Evolutionary conservation across 1,140 invertebrate species (phyloP).

Genomic region (Ostrea edulis): DNA sequence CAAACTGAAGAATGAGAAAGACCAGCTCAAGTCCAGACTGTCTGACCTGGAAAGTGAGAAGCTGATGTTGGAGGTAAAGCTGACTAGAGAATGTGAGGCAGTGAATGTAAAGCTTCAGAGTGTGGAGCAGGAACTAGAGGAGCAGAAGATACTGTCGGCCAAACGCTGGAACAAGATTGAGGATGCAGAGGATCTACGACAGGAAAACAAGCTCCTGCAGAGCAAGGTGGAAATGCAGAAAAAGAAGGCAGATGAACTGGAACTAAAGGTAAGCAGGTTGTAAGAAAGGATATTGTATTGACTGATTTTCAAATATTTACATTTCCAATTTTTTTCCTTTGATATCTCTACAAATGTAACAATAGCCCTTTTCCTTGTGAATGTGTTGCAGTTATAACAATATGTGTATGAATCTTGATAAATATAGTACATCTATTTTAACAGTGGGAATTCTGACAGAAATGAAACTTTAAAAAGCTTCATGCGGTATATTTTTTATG

Average conservation of each 20-base stretch:
- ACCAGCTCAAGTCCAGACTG: conserved; percentile 81
- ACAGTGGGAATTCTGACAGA: too few relatives aligned
- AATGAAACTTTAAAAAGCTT: too few relatives aligned
- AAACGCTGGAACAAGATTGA: conserved; percentile 64
- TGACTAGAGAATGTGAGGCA: conserved; percentile 62
- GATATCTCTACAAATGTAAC: too few relatives aligned
- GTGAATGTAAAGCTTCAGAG: conserved; percentile 60
- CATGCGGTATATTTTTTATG: too few relatives aligned
- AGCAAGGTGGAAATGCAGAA: conserved; percentile 74
- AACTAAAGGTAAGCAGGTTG: conserved; percentile 71
- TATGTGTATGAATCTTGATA: too few relatives aligned
- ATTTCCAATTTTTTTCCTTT: too few relatives aligned
- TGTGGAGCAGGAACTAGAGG: conserved; percentile 61
- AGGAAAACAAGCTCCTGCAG: conserved; percentile 74
- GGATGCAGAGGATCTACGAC: conserved; percentile 67
- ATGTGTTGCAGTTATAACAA: too few relatives aligned
- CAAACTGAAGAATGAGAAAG: conserved; percentile 60
- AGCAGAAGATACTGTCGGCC: conserved; percentile 55
- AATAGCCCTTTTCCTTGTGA: too few relatives aligned
- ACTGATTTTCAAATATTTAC: too few relatives aligned
- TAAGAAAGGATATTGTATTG: too few relatives aligned
- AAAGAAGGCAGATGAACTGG: conserved; percentile 78
- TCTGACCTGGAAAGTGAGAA: conserved; percentile 68
- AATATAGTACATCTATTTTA: too few relatives aligned
- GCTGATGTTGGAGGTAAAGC: conserved; percentile 51